A percentile compares a stretch with the other conserved stretches of the same genome.
These are phyloP conservation scores for Guaruba guarouba DNA, from an alignment of 2,113 vertebrate species.

Conservation along the genomic window DNA sequence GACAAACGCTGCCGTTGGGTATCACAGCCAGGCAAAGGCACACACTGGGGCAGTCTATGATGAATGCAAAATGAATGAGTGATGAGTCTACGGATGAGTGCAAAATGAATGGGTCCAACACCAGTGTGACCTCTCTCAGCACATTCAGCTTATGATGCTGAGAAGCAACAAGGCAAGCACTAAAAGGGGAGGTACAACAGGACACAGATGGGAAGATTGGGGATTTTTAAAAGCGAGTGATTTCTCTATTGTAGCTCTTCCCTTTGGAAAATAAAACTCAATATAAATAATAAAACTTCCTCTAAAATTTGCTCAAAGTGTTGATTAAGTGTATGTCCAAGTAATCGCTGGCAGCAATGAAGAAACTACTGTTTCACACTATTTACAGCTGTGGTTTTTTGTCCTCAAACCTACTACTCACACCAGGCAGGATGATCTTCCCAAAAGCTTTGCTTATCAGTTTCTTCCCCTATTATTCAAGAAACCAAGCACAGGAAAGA, in stretches of 20 bases:
- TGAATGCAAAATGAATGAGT: too few relatives aligned
- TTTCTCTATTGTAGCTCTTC: neutral
- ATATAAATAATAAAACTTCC: neutral
- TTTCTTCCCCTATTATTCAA: neutral
- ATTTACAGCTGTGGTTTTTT: neutral
- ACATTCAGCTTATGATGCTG: neutral
- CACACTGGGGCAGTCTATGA: neutral
- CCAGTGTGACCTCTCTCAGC: neutral
- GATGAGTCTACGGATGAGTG: too few relatives aligned
- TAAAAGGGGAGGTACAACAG: neutral
- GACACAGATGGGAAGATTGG: neutral
- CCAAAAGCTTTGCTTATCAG: neutral
- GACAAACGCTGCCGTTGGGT: neutral
- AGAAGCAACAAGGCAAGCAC: neutral
- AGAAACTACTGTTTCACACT: neutral
- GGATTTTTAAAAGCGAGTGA: neutral
- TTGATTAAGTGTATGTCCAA: neutral
- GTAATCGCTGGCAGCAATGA: neutral
- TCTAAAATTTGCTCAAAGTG: neutral
- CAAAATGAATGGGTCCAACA: neutral
- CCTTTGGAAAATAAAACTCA: neutral
- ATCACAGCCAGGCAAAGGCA: neutral
- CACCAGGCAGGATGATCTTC: neutral
- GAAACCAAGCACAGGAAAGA: neutral
- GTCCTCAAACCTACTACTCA: neutral